Conservation (phyloP, 2,797 vertebrate species). For the Dipus sagitta region DNA sequence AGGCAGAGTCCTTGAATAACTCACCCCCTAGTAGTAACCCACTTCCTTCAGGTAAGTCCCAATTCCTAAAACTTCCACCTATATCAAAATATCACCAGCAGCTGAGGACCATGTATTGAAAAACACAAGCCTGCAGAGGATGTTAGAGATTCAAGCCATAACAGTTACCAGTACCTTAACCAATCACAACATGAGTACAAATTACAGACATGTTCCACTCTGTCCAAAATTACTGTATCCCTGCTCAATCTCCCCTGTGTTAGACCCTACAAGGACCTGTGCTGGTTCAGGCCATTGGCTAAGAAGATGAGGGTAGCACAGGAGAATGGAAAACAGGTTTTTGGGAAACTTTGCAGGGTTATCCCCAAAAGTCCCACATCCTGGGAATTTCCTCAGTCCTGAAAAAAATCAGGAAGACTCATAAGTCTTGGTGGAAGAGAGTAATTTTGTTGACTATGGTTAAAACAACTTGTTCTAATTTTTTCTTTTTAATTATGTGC, state of each 20-base stretch:
- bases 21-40: too few species aligned
- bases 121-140: too few species aligned
- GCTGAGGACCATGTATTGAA: too few species aligned
- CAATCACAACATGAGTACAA: not conserved
- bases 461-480: not conserved
- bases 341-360: not conserved
- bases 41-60: too few species aligned
- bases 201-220: not conserved
- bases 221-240: not conserved
- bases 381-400: not conserved
- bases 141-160: too few species aligned
- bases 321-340: not conserved
- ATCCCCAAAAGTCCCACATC: not conserved
- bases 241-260: not conserved
- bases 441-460: not conserved
- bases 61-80: too few species aligned
- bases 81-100: too few species aligned
- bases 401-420: not conserved
- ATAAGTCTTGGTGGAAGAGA: not conserved
- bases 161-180: too few species aligned
- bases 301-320: not conserved
- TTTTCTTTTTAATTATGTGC: not conserved
- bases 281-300: not conserved
- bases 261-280: not conserved
- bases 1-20: too few species aligned